Evolutionary conservation across 2,113 vertebrate genomes (phyloP), one percentile per base, ranked within the genome.

Genomic region (Delphinus delphis): DNA sequence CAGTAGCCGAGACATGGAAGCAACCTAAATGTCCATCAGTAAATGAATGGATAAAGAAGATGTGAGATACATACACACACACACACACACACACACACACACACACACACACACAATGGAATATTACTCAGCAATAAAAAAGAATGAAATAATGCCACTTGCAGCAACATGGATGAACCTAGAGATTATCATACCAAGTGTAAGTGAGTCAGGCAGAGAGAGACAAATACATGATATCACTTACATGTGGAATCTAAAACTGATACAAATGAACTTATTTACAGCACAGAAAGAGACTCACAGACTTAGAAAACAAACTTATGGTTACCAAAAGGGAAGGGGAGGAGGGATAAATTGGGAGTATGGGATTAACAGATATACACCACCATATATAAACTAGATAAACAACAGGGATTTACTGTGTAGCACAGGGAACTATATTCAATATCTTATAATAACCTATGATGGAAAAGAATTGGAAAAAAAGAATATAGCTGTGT

Each of bases 31-130:
- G 73, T 76, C 44, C 15, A 31, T 76, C 44, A 50, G 73, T 76
- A 18, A 17, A 47, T 10, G 41, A 76, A 47, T 31, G 73, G 73
- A 31, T 76, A 31, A 47, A 76, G 26, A 18, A 76, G 41, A 17
- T 31, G 41, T 76, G 15, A 26, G 31, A 31, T 26, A 6, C 10
- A 18, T 0, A 50, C 0, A 53, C 3, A 53, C 14, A 53, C 1
- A 53, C 14, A 50, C 14, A 50, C 14, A 50, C 50, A 50, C 50
- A 50, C 50, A 50, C 50, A 50, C 50, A 14, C 50, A 50, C 50
- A 50, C 50, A 14, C 47, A 50, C 47, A 50, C 50, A 50, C 50
- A 50, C 50, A 41, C 41, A 47, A 4, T 76, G 73, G 41, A 50
- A 20, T 47, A 47, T 31, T 76, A 76, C 41, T 47, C 41, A 31